phyloP scores from a whole-genome alignment of 2,888 invertebrate genomes.

The Chrysina gloriosa region DNA sequence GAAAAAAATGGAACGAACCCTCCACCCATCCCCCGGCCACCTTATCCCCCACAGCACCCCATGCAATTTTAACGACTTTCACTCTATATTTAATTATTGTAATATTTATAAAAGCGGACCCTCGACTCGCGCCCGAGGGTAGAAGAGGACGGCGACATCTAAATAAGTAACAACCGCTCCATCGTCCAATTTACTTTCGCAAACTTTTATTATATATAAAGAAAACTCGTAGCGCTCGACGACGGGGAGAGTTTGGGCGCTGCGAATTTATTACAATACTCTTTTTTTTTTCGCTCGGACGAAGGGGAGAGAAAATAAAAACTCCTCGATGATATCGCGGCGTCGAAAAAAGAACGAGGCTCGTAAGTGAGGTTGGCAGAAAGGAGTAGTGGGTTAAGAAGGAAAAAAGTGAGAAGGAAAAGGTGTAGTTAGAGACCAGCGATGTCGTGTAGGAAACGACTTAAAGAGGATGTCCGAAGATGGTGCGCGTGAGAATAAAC shows the following conservation, averaged over 20 bases:
- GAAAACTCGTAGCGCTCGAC: slow-evolving; percentile 47
- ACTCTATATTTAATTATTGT: slow-evolving; percentile 65
- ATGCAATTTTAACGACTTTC: slow-evolving; percentile 61
- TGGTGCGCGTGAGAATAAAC: slow-evolving; percentile 27
- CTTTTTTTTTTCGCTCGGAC: too few species aligned
- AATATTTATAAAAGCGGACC: slow-evolving; percentile 64
- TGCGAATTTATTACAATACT: slow-evolving; percentile 31
- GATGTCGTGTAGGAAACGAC: neutral
- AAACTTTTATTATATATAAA: slow-evolving; percentile 58
- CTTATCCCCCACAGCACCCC: too few species aligned
- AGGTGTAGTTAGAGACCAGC: neutral
- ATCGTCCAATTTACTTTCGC: slow-evolving; percentile 57
- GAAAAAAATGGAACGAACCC: slow-evolving; percentile 55
- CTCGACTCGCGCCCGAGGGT: slow-evolving; percentile 45
- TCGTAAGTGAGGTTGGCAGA: neutral
- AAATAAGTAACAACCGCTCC: slow-evolving; percentile 58
- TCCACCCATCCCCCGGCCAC: slow-evolving; percentile 53
- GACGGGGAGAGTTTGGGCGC: slow-evolving; percentile 19
- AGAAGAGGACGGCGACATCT: slow-evolving; percentile 44
- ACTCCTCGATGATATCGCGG: slow-evolving; percentile 21
- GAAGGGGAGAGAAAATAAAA: slow-evolving; percentile 10
- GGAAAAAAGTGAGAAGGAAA: neutral
- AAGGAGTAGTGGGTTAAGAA: neutral
- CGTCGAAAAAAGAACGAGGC: slow-evolving; percentile 4
- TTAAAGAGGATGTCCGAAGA: slow-evolving; percentile 1